A percentile compares a stretch with the other conserved stretches of the same genome.
Evolutionary conservation across 1,140 invertebrate genomes (phyloP).

Genomic region (Latrodectus geometricus): DNA sequence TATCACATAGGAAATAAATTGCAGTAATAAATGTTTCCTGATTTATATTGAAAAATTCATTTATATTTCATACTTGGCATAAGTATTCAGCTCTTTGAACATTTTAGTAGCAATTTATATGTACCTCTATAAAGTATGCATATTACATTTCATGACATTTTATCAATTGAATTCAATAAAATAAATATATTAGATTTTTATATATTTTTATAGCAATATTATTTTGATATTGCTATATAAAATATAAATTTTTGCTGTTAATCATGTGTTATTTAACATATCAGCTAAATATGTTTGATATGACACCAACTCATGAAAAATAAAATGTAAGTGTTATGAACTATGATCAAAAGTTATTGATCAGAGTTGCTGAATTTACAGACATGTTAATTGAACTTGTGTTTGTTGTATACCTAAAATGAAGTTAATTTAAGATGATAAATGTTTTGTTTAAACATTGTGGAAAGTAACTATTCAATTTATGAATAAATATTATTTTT

Average conservation of each 20-base stretch:
- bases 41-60: too few relatives aligned
- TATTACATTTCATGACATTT: too few relatives aligned
- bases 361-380: not conserved
- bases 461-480: not conserved
- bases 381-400: not conserved
- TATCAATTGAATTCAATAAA: too few relatives aligned
- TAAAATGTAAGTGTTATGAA: not conserved
- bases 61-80: too few relatives aligned
- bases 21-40: too few relatives aligned
- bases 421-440: not conserved
- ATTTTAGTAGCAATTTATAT: too few relatives aligned
- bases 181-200: too few relatives aligned
- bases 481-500: not conserved
- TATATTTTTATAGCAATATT: too few relatives aligned
- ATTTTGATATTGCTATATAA: not conserved
- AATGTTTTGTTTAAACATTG: not conserved
- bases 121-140: too few relatives aligned
- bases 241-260: not conserved
- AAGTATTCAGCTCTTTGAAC: too few relatives aligned
- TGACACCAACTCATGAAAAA: not conserved
- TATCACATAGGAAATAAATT: too few relatives aligned
- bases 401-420: not conserved
- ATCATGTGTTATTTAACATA: slow-evolving; percentile 7
- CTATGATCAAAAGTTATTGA: not conserved
- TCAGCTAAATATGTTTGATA: not conserved